These are phyloP conservation scores for Helarctos malayanus DNA, from an alignment of 2,797 vertebrate genomes.

Conservation along the genomic window DNA sequence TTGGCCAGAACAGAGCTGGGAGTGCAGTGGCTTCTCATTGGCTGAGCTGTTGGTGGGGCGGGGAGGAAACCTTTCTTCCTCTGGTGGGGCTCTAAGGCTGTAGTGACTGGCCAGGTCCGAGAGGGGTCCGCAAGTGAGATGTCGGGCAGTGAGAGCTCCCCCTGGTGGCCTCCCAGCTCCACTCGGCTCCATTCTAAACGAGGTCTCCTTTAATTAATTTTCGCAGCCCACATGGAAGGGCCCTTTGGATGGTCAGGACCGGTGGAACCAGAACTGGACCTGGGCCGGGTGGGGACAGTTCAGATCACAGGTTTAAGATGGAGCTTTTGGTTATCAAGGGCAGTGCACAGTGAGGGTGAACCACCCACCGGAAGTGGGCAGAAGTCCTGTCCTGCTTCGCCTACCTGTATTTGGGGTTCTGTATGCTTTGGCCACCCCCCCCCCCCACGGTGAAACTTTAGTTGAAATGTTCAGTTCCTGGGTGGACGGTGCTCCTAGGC, in stretches of 20 bases:
- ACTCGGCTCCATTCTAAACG: not conserved
- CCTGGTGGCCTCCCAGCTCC: not conserved
- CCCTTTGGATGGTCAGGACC: not conserved
- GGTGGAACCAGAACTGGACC: not conserved
- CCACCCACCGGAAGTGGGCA: not conserved
- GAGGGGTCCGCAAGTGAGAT: not conserved
- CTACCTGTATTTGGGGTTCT: not conserved
- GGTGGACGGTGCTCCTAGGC: not conserved
- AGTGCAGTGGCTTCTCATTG: not conserved
- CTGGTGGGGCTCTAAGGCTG: not conserved
- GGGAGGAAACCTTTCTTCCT: not conserved
- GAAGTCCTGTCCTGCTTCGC: not conserved
- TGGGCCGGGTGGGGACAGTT: not conserved
- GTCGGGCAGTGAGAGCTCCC: not conserved
- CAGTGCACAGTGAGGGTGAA: not conserved
- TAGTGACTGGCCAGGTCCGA: not conserved
- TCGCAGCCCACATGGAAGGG: accelerated
- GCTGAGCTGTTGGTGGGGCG: not conserved
- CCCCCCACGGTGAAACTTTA: too few relatives aligned
- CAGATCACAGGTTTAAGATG: not conserved
- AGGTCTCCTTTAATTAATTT: not conserved
- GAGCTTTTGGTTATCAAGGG: not conserved
- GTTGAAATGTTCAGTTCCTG: not conserved
- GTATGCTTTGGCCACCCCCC: not conserved
- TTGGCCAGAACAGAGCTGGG: not conserved